Evolutionary conservation across 2,797 vertebrate species (phyloP).

Genomic region (Mormyrops boulengeri): DNA sequence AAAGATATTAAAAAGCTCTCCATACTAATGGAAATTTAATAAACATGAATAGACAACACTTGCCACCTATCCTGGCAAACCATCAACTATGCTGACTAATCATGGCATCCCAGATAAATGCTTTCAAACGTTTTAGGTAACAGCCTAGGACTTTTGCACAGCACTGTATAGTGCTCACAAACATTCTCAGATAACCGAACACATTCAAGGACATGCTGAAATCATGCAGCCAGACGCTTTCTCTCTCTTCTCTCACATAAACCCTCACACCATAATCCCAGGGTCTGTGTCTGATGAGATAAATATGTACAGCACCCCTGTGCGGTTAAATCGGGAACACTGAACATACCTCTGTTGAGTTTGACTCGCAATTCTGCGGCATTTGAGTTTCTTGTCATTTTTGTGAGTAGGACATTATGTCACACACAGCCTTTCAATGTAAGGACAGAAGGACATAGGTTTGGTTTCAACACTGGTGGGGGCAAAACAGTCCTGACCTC

Average conservation of each 20-base stretch:
- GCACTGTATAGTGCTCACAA: not conserved
- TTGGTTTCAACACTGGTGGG: not conserved
- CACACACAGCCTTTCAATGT: not conserved
- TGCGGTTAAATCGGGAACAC: not conserved
- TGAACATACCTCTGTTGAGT: not conserved
- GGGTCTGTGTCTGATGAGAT: not conserved
- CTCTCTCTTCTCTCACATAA: not conserved
- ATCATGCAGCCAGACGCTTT: not conserved
- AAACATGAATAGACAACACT: not conserved
- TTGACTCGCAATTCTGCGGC: not conserved
- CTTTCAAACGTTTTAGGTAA: not conserved
- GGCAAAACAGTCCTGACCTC: not conserved
- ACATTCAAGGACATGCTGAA: not conserved
- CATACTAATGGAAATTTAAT: not conserved
- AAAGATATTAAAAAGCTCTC: not conserved
- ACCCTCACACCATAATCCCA: not conserved
- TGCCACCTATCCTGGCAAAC: not conserved
- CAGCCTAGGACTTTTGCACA: not conserved
- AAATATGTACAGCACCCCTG: not conserved
- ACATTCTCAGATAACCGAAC: not conserved
- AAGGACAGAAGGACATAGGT: not conserved
- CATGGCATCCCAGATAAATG: not conserved
- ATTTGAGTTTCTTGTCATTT: not conserved
- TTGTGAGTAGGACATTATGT: not conserved
- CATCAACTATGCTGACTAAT: not conserved